Conservation (phyloP, 2,113 vertebrate species). For the Stictonetta naevosa region DNA sequence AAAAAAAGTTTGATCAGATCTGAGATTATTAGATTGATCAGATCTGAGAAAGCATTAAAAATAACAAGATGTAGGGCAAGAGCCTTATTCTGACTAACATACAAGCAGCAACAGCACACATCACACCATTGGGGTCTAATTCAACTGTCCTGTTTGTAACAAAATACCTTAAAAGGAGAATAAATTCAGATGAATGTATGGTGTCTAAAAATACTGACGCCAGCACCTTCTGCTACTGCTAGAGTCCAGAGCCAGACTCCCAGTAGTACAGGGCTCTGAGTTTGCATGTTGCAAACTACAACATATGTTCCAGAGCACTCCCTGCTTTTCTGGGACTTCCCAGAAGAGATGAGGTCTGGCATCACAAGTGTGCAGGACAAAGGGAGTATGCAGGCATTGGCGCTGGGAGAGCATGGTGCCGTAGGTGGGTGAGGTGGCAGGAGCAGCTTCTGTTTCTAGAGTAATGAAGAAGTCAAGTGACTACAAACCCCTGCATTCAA, state of each 20-base stretch:
- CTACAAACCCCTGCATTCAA: neutral
- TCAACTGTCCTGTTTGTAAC: neutral
- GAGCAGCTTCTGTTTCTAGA: neutral
- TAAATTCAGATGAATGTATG: neutral
- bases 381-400: neutral
- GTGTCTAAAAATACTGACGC: neutral
- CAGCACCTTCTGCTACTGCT: neutral
- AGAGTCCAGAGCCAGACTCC: neutral
- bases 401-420: neutral
- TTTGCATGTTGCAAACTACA: neutral
- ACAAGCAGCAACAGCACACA: neutral
- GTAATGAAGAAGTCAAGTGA: neutral
- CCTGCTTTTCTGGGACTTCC: neutral
- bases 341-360: neutral
- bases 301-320: accelerated
- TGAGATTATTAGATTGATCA: neutral
- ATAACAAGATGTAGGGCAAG: neutral
- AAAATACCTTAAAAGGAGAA: neutral
- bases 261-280: neutral
- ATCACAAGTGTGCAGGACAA: accelerated
- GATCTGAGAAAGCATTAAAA: neutral
- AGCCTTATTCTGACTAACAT: neutral
- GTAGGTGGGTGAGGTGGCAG: accelerated
- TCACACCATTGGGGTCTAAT: neutral
- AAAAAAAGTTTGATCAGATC: neutral